Evolutionary conservation across 2,113 vertebrate genomes (phyloP).

Genomic region (Lasiurus borealis): DNA sequence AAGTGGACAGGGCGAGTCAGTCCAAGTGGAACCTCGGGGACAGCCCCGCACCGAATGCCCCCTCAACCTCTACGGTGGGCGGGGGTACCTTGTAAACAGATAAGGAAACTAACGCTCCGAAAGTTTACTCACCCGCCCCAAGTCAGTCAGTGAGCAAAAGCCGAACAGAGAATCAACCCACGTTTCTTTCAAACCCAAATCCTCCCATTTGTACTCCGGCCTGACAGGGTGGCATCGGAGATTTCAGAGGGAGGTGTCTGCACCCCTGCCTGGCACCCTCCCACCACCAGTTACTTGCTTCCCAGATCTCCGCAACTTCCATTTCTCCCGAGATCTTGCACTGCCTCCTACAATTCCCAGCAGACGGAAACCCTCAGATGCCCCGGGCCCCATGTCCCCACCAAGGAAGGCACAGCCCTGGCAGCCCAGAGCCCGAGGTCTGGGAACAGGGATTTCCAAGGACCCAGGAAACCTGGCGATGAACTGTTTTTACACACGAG

Average conservation of each 20-base stretch:
- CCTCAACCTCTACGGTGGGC: fast-evolving
- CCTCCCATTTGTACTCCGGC: not conserved
- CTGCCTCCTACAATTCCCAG: not conserved
- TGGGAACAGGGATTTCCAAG: not conserved
- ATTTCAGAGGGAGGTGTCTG: not conserved
- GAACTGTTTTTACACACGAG: not conserved
- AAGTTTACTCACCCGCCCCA: not conserved
- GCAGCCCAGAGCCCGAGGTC: not conserved
- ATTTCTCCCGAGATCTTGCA: not conserved
- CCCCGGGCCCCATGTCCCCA: not conserved
- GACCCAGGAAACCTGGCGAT: not conserved
- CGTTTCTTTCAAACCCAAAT: not conserved
- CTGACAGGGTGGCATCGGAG: fast-evolving
- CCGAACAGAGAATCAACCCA: not conserved
- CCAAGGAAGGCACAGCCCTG: not conserved
- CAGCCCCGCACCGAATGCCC: not conserved
- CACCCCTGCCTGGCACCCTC: not conserved
- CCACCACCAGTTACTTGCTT: too few species aligned
- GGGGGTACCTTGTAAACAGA: not conserved
- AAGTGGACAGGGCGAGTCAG: fast-evolving
- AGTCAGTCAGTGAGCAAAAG: not conserved
- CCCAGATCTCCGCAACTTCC: not conserved
- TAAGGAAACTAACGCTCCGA: not conserved
- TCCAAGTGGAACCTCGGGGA: not conserved
- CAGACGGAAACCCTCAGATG: not conserved